Evolutionary conservation across 2,797 vertebrate species (phyloP), one percentile per base, ranked within the genome.

Genomic region (Sylvia borin): DNA sequence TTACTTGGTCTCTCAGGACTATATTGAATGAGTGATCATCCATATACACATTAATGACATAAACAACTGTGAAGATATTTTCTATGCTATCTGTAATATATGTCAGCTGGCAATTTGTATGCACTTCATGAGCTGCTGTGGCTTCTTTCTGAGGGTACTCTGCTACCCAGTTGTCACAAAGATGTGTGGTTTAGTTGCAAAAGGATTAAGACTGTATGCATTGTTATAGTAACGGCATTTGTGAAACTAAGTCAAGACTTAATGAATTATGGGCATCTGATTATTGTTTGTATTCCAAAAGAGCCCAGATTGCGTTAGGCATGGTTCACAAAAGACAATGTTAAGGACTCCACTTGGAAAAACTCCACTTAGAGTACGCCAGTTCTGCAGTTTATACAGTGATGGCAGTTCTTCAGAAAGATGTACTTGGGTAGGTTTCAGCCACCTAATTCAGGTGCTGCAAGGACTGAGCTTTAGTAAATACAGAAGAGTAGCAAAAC

Each of bases 221-320:
- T 94, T 94, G 93, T 95, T 86, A 93, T 6, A 92, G 60, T 74
- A 71, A 90, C 73, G 85, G 74, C 60, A 86, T 92, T 96, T 94
- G 83, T 88, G 82, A 96, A 95, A 92, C 67, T 81, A 93, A 96
- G 80, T 75, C 88, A 92, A 79, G 88, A 57, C 61, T 91, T 88
- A 73, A 86, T 92, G 70, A 96, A 84, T 90, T 90, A 93, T 11
- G 60, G 70, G 47, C 70, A 84, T 93, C 80, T 84, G 74, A 95
- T 92, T 70, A 65, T 87, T 84, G 67, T 94, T 91, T 87, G 74
- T 92, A 64, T 79, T 90, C 74, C 50, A 88, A 38, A 94, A 92
- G 57, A 93, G 83, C 64, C 67, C 71, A 90, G 55, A 95, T 85
- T 71, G 25, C 22, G 7, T 84, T 95, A 92, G 83, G 74, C 85